Percentiles rank a stretch among this genome's conserved stretches.
These are phyloP conservation scores for Stenchaetothrips biformis DNA, from an alignment of 2,888 invertebrate genomes.

Conservation along the genomic window DNA sequence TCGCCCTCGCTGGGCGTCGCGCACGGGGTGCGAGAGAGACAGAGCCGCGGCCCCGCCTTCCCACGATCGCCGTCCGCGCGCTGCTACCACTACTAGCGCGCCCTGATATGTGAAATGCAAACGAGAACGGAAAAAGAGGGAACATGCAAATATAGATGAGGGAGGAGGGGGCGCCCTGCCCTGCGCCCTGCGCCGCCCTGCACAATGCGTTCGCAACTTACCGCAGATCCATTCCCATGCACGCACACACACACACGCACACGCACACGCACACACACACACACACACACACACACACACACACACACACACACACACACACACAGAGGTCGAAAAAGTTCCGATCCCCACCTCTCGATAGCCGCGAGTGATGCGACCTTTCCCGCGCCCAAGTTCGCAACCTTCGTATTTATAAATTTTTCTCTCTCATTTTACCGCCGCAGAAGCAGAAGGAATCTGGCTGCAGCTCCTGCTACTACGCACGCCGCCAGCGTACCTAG, in stretches of 20 bases:
- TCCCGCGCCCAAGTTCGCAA: too few relatives aligned
- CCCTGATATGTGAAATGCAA: background rate
- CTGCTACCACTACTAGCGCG: background rate
- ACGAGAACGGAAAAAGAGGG: constrained; percentile 10
- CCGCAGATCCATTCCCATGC: background rate
- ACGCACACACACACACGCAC: too few relatives aligned
- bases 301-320: background rate
- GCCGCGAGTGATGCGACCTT: too few relatives aligned
- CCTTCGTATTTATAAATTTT: too few relatives aligned
- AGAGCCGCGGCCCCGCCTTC: background rate
- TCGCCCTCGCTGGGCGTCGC: too few relatives aligned
- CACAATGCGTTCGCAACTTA: background rate
- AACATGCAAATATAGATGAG: background rate
- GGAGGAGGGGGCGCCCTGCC: too few relatives aligned
- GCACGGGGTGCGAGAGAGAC: too few relatives aligned
- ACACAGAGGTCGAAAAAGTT: background rate
- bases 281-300: background rate
- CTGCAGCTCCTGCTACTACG: too few relatives aligned
- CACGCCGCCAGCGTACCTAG: too few relatives aligned
- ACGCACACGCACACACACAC: background rate
- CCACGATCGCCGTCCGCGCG: background rate
- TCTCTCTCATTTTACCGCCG: too few relatives aligned
- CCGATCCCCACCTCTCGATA: too few relatives aligned
- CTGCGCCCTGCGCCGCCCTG: background rate
- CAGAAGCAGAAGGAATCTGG: too few relatives aligned